Percentiles rank a stretch among this genome's conserved stretches.
Conservation (phyloP, 2,797 vertebrate species). For the Heterohyrax brucei region DNA sequence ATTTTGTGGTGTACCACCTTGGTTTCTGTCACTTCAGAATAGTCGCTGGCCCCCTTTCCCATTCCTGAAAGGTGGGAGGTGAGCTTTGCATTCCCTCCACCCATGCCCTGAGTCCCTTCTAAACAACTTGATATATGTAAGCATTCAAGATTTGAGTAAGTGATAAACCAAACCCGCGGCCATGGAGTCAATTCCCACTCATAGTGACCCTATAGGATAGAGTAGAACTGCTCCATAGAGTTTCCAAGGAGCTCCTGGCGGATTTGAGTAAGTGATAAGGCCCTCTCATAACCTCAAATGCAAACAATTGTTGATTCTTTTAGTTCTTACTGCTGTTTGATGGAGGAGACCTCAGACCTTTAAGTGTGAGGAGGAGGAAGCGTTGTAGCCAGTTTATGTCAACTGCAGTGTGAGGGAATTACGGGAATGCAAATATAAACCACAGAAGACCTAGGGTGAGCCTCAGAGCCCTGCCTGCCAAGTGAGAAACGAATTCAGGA, state of each 20-base stretch:
- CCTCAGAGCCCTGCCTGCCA: not conserved
- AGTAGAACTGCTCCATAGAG: too few species aligned
- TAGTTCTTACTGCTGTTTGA: not conserved
- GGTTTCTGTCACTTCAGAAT: not conserved
- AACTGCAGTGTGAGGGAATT: not conserved
- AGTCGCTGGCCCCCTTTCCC: not conserved
- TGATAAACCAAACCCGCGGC: not conserved
- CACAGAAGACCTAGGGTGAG: not conserved
- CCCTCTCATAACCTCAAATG: not conserved
- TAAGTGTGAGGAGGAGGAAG: not conserved
- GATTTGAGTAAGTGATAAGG: not conserved
- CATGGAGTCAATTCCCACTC: too few species aligned
- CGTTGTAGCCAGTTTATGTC: not conserved
- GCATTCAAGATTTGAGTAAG: not conserved
- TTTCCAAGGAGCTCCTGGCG: too few species aligned
- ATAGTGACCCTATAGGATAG: too few species aligned
- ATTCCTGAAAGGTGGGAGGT: not conserved
- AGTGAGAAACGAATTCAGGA: not conserved
- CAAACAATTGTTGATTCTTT: not conserved
- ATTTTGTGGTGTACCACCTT: not conserved
- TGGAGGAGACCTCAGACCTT: not conserved
- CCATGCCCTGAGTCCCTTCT: not conserved
- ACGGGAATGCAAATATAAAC: not conserved
- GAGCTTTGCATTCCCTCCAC: not conserved
- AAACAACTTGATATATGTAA: not conserved